A percentile compares a stretch with the other conserved stretches of the same genome.
Conservation (phyloP, 2,113 vertebrate species). For the Actenoides lindsayi region DNA sequence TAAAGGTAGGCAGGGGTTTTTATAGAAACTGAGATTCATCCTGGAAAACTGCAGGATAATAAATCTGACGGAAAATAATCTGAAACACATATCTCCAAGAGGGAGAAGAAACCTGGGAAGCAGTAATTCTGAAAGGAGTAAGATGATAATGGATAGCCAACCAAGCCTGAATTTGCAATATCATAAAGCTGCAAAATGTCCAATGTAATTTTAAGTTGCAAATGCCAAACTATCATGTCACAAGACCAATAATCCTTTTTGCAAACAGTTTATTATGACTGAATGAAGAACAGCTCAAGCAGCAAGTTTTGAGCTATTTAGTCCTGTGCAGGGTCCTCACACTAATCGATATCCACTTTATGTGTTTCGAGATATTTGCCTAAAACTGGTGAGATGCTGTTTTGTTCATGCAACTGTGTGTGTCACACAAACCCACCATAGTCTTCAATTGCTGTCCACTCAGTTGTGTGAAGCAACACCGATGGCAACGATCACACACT, state of each 20-base stretch:
- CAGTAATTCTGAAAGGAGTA: conserved; percentile 33
- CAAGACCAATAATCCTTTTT: conserved; percentile 18
- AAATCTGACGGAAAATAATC: conserved; percentile 63
- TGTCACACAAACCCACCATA: background rate
- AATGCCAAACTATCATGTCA: conserved; percentile 37
- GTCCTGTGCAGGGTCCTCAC: background rate
- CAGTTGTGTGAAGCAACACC: background rate
- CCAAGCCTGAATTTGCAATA: conserved; percentile 50
- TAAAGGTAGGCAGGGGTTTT: conserved; percentile 33
- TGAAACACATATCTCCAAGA: conserved; percentile 39
- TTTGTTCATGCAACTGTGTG: background rate
- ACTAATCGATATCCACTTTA: background rate
- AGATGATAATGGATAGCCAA: conserved; percentile 34
- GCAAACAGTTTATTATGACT: background rate
- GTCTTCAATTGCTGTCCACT: background rate
- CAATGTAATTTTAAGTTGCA: conserved; percentile 41
- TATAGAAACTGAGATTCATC: conserved; percentile 49
- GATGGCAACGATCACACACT: background rate
- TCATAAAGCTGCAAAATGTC: conserved; percentile 45
- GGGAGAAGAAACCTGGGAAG: conserved; percentile 29
- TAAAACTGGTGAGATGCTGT: background rate
- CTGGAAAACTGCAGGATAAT: conserved; percentile 31
- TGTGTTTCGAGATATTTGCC: background rate
- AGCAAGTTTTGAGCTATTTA: background rate
- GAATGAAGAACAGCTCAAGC: background rate